These are phyloP conservation scores for Cryptocephalus primarius DNA, from an alignment of 2,888 invertebrate species.

Conservation along the genomic window DNA sequence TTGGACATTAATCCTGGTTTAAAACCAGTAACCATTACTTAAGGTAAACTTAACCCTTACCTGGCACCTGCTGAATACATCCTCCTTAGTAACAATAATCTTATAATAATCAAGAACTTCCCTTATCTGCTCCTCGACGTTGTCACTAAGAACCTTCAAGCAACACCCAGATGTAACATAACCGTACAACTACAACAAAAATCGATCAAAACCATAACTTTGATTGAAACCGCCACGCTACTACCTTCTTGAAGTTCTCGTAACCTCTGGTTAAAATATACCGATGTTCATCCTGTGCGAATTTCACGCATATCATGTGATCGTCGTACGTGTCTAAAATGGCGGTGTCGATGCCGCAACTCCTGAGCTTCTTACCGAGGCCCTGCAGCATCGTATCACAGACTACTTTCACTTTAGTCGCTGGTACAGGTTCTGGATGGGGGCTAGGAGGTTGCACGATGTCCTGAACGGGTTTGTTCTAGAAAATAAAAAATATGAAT, in stretches of 20 bases:
- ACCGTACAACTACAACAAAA: slow-evolving; percentile 30
- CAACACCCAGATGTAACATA: slow-evolving; percentile 47
- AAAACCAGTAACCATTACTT: not conserved
- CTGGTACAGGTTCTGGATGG: slow-evolving; percentile 19
- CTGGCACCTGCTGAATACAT: slow-evolving; percentile 65
- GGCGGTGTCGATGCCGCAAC: slow-evolving; percentile 50
- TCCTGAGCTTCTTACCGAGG: slow-evolving; percentile 50
- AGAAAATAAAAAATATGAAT: not conserved
- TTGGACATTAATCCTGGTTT: not conserved
- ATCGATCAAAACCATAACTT: not conserved
- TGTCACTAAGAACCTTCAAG: slow-evolving; percentile 46
- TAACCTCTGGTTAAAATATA: slow-evolving; percentile 46
- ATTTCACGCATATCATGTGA: slow-evolving; percentile 42
- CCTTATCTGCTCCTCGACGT: slow-evolving; percentile 50
- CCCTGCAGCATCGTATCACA: slow-evolving; percentile 51
- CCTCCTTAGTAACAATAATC: slow-evolving; percentile 47
- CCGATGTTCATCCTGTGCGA: slow-evolving; percentile 42
- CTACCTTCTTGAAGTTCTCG: slow-evolving; percentile 36
- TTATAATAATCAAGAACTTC: slow-evolving; percentile 57
- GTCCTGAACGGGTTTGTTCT: slow-evolving; percentile 2
- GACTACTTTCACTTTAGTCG: slow-evolving; percentile 37
- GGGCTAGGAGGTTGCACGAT: slow-evolving; percentile 25
- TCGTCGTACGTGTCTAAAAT: slow-evolving; percentile 40
- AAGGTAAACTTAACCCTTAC: slow-evolving; percentile 34
- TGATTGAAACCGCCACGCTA: not conserved